These are phyloP conservation scores for Scaptomyza pallida DNA, from an alignment of 1,140 invertebrate genomes.

Conservation along the genomic window DNA sequence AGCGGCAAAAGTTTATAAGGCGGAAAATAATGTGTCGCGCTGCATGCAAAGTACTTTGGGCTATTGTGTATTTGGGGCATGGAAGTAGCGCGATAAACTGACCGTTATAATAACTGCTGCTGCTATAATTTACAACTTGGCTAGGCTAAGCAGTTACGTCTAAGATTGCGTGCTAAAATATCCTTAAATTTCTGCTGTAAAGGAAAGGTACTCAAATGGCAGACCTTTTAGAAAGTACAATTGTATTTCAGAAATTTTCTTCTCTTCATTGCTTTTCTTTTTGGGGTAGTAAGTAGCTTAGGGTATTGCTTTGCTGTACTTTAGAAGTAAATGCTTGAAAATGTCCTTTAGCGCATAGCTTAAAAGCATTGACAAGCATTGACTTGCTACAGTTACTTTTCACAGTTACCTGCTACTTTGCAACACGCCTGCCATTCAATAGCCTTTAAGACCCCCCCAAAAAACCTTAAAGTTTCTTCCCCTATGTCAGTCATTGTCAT, in stretches of 20 bases:
- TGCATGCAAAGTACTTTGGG: constrained; percentile 57
- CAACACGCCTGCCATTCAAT: not conserved
- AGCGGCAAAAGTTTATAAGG: constrained; percentile 70
- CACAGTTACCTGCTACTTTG: constrained; percentile 22
- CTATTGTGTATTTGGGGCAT: constrained; percentile 18
- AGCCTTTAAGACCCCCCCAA: constrained; percentile 12
- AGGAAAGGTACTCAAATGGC: not conserved
- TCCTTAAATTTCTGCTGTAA: not conserved
- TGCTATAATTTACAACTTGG: constrained; percentile 43
- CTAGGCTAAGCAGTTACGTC: constrained; percentile 29
- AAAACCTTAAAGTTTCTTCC: constrained; percentile 4
- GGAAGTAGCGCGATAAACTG: constrained; percentile 46
- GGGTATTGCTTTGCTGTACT: not conserved
- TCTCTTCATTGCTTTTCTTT: not conserved
- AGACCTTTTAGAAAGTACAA: not conserved
- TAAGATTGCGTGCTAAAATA: constrained; percentile 32
- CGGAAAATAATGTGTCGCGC: constrained; percentile 74
- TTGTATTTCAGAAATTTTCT: constrained; percentile 4
- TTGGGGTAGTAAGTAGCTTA: not conserved
- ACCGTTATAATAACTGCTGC: constrained; percentile 44
- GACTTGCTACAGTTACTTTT: constrained; percentile 1
- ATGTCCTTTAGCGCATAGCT: not conserved
- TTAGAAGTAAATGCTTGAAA: not conserved
- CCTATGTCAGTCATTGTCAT: constrained; percentile 33
- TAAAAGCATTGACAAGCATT: constrained; percentile 3